Evolutionary conservation across 2,888 invertebrate genomes (phyloP).

Genomic region (Heliothis peltigera): DNA sequence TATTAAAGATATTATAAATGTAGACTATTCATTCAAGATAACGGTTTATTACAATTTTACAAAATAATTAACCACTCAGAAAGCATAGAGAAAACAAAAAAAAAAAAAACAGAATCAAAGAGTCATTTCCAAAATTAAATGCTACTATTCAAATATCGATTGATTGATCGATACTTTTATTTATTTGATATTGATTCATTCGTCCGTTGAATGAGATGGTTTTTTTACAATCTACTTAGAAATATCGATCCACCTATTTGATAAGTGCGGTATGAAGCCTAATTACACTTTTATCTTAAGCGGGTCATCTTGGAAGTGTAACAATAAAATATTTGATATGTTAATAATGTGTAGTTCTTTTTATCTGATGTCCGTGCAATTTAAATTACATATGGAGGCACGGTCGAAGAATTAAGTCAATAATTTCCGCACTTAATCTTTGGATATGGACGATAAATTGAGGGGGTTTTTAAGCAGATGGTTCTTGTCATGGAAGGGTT

Average conservation of each 20-base stretch:
- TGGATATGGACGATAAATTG: slow-evolving; percentile 35
- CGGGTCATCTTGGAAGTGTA: slow-evolving; percentile 81
- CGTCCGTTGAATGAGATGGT: slow-evolving; percentile 77
- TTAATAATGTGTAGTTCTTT: slow-evolving; percentile 81
- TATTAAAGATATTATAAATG: not conserved
- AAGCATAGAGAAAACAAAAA: slow-evolving; percentile 21
- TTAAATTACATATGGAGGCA: slow-evolving; percentile 63
- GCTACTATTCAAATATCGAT: slow-evolving; percentile 83
- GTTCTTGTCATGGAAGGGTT: slow-evolving; percentile 12
- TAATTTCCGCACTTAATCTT: slow-evolving; percentile 30
- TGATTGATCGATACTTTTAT: slow-evolving; percentile 88
- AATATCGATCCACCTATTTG: slow-evolving; percentile 87
- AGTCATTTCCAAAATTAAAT: slow-evolving; percentile 74
- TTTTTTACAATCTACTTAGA: slow-evolving; percentile 85
- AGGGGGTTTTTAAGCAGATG: slow-evolving; percentile 20
- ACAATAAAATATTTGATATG: slow-evolving; percentile 86
- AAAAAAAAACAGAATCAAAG: slow-evolving; percentile 45
- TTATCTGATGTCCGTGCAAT: slow-evolving; percentile 67
- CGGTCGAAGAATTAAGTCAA: slow-evolving; percentile 33
- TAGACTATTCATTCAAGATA: not conserved
- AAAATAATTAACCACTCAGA: slow-evolving; percentile 18
- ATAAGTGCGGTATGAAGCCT: slow-evolving; percentile 85
- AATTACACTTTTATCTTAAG: slow-evolving; percentile 86
- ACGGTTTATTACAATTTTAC: not conserved
- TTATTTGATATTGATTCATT: slow-evolving; percentile 83